A percentile compares a stretch with the other conserved stretches of the same genome.
Evolutionary conservation across 2,113 vertebrate species (phyloP).

Genomic region (Platanista minor): DNA sequence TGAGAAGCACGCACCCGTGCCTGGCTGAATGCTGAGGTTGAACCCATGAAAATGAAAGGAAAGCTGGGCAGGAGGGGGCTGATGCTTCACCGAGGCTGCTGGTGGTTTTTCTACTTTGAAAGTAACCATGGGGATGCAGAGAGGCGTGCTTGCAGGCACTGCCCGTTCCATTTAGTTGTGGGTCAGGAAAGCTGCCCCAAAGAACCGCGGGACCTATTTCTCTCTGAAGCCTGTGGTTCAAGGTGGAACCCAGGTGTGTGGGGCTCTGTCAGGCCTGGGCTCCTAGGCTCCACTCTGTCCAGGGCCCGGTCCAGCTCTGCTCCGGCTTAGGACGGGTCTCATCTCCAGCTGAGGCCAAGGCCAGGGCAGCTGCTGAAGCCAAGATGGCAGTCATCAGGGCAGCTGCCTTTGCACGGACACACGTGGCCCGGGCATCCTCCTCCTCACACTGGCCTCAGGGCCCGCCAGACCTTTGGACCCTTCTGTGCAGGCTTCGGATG

Average conservation of each 20-base stretch:
- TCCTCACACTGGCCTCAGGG: not conserved
- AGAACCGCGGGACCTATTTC: accelerated
- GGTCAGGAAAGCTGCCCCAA: not conserved
- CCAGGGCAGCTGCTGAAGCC: not conserved
- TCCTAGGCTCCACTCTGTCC: not conserved
- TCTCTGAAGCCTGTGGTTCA: not conserved
- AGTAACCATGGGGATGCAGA: accelerated
- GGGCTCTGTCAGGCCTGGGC: not conserved
- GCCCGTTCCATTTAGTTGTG: accelerated
- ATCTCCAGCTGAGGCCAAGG: not conserved
- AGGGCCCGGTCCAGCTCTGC: not conserved
- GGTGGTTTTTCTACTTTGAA: not conserved
- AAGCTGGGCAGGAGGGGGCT: too few species aligned
- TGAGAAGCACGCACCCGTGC: accelerated
- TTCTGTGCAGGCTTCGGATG: accelerated
- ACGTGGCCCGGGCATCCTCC: accelerated
- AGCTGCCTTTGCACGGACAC: accelerated
- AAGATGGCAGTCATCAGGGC: accelerated
- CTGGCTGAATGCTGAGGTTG: not conserved
- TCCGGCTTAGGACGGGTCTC: not conserved
- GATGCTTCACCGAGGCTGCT: not conserved
- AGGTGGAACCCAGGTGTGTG: not conserved
- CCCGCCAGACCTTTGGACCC: not conserved
- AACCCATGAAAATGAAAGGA: not conserved
- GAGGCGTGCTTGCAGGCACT: not conserved